Conservation (phyloP, 2,888 invertebrate species). For the Corbicula japonica region DNA sequence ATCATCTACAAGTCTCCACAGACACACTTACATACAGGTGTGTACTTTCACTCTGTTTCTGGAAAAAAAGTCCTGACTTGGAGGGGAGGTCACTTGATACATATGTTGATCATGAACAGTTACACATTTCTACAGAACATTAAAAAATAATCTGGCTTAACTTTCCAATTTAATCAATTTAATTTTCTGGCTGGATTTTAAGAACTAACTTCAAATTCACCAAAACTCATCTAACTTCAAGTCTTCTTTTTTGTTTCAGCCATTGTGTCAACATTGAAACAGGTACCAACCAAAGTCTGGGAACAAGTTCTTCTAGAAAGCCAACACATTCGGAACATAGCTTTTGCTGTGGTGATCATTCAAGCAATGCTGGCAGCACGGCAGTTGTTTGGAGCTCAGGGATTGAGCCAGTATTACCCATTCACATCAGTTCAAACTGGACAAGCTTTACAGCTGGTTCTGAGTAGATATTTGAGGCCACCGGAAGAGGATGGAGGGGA, state of each 20-base stretch:
- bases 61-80: no score
- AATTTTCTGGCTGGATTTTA: no score
- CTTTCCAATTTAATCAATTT: no score
- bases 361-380: slow-evolving; percentile 81
- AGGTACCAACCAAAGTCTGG: slow-evolving; percentile 73
- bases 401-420: slow-evolving; percentile 82
- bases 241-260: slow-evolving; percentile 72
- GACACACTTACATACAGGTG: slow-evolving; percentile 35
- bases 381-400: slow-evolving; percentile 84
- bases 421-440: slow-evolving; percentile 72
- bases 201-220: no score
- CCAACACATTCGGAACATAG: slow-evolving; percentile 69
- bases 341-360: slow-evolving; percentile 80
- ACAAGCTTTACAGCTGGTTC: slow-evolving; percentile 67
- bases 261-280: slow-evolving; percentile 78
- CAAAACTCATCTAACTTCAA: no score
- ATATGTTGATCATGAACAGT: no score
- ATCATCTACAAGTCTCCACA: slow-evolving; percentile 67
- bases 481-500: slow-evolving; percentile 62
- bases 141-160: no score
- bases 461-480: slow-evolving; percentile 59
- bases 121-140: no score
- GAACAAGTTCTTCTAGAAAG: slow-evolving; percentile 69
- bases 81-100: no score
- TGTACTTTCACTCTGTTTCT: no score